Base-by-base conservation (phyloP, 2,113 vertebrate genomes). In the Chiloscyllium plagiosum region DNA sequence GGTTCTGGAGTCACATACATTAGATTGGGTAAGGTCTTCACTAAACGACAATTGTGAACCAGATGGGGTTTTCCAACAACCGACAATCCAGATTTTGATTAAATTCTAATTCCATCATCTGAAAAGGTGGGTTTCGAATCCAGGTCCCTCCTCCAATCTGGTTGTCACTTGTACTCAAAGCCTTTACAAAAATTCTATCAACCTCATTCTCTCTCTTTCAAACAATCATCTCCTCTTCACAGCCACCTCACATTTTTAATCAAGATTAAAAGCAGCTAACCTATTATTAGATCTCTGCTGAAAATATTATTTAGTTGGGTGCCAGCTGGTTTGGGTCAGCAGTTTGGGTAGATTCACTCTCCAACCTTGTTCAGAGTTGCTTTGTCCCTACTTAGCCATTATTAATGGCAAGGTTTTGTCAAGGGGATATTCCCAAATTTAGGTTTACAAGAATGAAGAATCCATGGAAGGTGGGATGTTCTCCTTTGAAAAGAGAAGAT, bases 321-420 rank as follows among this genome's bases (percentile, higher is more conserved):
- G 69, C 69, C 26, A 72, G 66, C 8, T 93, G 89, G 61, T 66
- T 93, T 93, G 33, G 7, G n/a, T 66, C 89, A 95, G 42, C 68
- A 47, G 68, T 69, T 47, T 61, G 24, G 47, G 89, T 93, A 93
- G 89, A 68, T 93, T n/a, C 89, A 93, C 20, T 93, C 61, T 93
- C 89, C 61, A 42, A 61, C 61, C n/a, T 66, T 93, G 33, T 66
- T 61, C n/a, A 93, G 89, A 93, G 66, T 66, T 66, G 42, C 69
- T 72, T 95, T 52, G 37, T 47, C 69, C 29, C 68, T 3, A 52
- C 42, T 95, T 47, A 76, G 69, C 15, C 10, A 52, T 12, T 52
- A 72, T 42, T 50, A 72, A 47, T 52, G 1, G 68, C 68, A 72
- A 47, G 94, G 47, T 76, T 95, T 33, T 24, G 68, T 52, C 37